Base-by-base conservation (phyloP, 1,140 invertebrate genomes). In the Brachionus rubens region DNA sequence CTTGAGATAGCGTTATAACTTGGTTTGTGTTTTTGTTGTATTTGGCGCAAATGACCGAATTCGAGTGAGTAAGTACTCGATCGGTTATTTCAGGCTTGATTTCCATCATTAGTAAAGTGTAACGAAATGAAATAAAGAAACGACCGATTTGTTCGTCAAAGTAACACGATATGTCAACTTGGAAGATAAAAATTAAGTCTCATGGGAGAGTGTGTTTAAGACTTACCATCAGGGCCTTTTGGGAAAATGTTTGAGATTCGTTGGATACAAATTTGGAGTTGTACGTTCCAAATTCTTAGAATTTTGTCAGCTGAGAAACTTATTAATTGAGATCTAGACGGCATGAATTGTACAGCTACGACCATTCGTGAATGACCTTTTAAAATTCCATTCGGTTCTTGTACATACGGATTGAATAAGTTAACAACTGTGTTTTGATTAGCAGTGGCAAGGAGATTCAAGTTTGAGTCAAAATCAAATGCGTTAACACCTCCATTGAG, bases 251-350 rank as follows among this genome's bases (percentile, higher is more conserved):
- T 83, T 3, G 52, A 4, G 14, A 59, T 62, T 65, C 56, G n/a
- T 33, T 48, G 75, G 16, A 48, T 48, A 24, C 56, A 67, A 43
- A 62, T 59, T 48, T 85, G 84, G n/a, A 85, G 77, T 77, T 84
- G 82, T 0, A 85, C 82, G 52, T 85, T 83, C 84, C 84, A 85
- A 62, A 85, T 83, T 7, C 84, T 79, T 7, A 85, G 75, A 0
- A 84, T 81, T 77, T 85, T 85, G 75, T 85, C 83, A 54, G 85
- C 84, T 30, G 83, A 85, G 76, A 85, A 84, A 41, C 82, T 83
- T 56, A 85, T 81, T 3, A 85, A 79, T 77, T 84, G 84, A 62
- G 79, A 80, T 0, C 82, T 76, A 33, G 75, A 79, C 14, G 79
- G 80, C 77, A 82, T 81, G 77, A 85, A 85, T 78, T 83, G 81